Base-by-base conservation (phyloP, 2,113 vertebrate species). In the Semnopithecus entellus region DNA sequence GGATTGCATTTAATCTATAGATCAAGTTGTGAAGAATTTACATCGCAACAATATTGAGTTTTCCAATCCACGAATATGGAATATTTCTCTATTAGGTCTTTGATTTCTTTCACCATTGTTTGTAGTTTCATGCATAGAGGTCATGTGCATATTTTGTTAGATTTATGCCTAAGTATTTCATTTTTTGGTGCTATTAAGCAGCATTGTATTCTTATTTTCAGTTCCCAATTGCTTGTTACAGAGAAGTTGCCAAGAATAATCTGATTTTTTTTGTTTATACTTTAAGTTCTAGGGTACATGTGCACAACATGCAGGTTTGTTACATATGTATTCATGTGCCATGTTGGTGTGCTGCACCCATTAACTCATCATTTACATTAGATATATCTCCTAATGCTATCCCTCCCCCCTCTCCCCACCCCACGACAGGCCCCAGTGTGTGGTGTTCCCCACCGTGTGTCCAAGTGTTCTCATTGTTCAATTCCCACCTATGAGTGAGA, bases 51-150 rank as follows among this genome's bases (percentile, higher is more conserved):
- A 48, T 48, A 78, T 18, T 78, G 75, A 76, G 75, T 78, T 48
- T 48, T 48, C 43, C 75, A 78, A 23, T 35, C 61, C 61, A 70
- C 35, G 8, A 70, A 40, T 43, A 55, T 70, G 27, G 12, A 70
- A 55, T 57, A 57, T 50, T 48, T 78, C 38, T 82, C 55, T 52
- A 40, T 61, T 83, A 61, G 52, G 75, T 20, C 23, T 61, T 59
- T 83, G 27, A 84, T 32, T 84, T 84, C 30, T 61, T 92, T 75
- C 22, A 92, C 50, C n/a, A 64, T 25, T 68, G 20, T 40, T 64
- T 76, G 6, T 50, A 52, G 17, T 85, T 85, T 76, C n/a, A 25
- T 52, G 5, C 22, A 35, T 92, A 76, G 16, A 73, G 4, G 48
- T n/a, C 12, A 23, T 50, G 11, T 76, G 40, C 8, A 5, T 64